phyloP scores from a whole-genome alignment of 2,797 vertebrate genomes.

The Anguilla marmorata region DNA sequence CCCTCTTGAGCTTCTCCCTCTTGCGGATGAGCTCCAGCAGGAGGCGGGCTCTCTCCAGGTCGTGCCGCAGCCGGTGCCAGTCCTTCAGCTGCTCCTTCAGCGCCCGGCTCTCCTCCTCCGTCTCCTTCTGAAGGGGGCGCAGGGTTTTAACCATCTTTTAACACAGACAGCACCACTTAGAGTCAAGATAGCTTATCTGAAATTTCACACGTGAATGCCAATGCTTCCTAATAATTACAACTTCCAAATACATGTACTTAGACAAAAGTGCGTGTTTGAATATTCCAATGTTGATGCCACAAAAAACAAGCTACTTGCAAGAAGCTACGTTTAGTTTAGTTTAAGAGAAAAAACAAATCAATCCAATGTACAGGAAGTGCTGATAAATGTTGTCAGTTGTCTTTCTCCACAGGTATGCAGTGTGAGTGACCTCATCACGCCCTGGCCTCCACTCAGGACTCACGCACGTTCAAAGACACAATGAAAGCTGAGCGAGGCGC shows the following conservation, averaged over 20 bases:
- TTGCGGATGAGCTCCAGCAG: slow-evolving; percentile 95
- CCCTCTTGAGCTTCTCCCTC: slow-evolving; percentile 95
- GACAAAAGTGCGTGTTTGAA: background rate
- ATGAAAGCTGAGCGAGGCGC: background rate
- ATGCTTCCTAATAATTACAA: background rate
- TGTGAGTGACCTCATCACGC: background rate
- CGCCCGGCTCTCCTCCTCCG: slow-evolving; percentile 86
- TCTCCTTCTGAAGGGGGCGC: slow-evolving; percentile 75
- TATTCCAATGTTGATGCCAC: background rate
- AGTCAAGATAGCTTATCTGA: background rate
- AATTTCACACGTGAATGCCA: background rate
- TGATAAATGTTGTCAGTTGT: background rate
- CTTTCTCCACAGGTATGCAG: background rate
- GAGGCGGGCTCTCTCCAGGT: slow-evolving; percentile 90
- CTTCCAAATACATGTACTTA: background rate
- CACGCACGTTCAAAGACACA: background rate
- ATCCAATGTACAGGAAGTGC: background rate
- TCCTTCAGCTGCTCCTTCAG: slow-evolving; percentile 94
- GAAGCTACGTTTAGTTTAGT: no score
- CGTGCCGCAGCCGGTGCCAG: slow-evolving; percentile 93
- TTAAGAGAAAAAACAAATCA: background rate
- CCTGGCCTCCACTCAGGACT: background rate
- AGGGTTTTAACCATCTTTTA: background rate
- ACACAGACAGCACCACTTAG: background rate
- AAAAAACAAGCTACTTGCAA: background rate